Evolutionary conservation across 2,113 vertebrate genomes (phyloP).

Genomic region (Helogale parvula): DNA sequence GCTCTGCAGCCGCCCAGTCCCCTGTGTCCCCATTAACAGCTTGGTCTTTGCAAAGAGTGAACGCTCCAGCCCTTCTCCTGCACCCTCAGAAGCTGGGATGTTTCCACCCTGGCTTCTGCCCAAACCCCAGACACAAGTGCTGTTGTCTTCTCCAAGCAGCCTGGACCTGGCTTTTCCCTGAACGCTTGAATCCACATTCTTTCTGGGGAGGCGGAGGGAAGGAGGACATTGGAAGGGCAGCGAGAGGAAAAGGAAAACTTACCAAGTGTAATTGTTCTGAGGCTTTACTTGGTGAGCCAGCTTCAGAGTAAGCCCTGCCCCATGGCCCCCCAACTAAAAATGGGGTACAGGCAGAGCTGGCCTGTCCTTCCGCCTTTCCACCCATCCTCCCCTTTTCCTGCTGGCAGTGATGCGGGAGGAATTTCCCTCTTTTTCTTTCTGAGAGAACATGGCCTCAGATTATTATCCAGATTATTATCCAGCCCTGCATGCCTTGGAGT

Average conservation of each 20-base stretch:
- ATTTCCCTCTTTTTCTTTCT: background rate
- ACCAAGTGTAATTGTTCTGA: background rate
- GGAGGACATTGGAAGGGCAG: slow-evolving; percentile 19
- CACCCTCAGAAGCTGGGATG: slow-evolving; percentile 59
- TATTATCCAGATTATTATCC: background rate
- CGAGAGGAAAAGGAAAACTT: background rate
- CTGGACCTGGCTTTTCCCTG: slow-evolving; percentile 46
- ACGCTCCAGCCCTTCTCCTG: slow-evolving; percentile 34
- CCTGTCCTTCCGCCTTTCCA: too few relatives aligned
- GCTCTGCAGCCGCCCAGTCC: background rate
- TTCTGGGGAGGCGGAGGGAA: background rate
- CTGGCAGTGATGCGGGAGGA: background rate
- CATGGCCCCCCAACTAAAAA: background rate
- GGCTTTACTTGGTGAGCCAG: background rate
- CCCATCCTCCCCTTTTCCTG: background rate
- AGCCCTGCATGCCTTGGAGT: background rate
- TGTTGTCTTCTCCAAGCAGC: slow-evolving; percentile 51
- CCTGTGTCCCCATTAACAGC: background rate
- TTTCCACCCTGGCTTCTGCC: slow-evolving; percentile 72
- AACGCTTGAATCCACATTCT: slow-evolving; percentile 46
- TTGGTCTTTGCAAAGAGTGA: background rate
- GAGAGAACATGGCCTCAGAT: background rate
- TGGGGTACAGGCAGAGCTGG: background rate
- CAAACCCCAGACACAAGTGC: slow-evolving; percentile 70
- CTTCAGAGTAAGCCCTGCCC: background rate